Conservation (phyloP, 2,888 invertebrate genomes). For the Apamea epomidion region DNA sequence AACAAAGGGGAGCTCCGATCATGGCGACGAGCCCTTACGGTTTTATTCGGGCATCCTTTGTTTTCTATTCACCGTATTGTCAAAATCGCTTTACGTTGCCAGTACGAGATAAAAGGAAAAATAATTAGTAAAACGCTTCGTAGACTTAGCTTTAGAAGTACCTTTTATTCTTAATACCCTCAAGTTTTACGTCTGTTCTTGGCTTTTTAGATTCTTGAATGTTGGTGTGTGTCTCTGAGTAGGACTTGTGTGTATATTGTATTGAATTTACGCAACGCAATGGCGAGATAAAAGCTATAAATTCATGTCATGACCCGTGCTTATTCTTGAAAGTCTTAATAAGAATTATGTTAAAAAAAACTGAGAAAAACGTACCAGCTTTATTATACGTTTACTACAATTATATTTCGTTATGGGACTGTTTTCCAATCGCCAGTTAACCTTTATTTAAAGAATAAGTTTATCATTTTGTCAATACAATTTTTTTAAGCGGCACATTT, state of each 20-base stretch:
- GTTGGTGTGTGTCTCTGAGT: slow-evolving; percentile 22
- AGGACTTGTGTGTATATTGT: slow-evolving; percentile 21
- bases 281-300: not conserved
- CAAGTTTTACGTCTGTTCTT: slow-evolving; percentile 33
- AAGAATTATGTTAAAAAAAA: not conserved
- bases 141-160: slow-evolving; percentile 53
- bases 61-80: slow-evolving; percentile 77
- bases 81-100: slow-evolving; percentile 80
- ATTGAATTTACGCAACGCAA: slow-evolving; percentile 8
- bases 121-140: slow-evolving; percentile 79
- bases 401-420: not conserved
- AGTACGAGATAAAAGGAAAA: slow-evolving; percentile 81
- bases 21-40: slow-evolving; percentile 77
- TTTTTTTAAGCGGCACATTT: not conserved
- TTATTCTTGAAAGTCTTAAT: not conserved
- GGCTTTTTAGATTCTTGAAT: slow-evolving; percentile 30
- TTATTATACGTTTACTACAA: not conserved
- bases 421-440: not conserved
- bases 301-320: not conserved
- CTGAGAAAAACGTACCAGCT: not conserved
- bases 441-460: not conserved
- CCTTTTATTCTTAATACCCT: slow-evolving; percentile 45
- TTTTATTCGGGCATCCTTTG: slow-evolving; percentile 82
- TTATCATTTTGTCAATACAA: not conserved
- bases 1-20: slow-evolving; percentile 82